Evolutionary conservation across 2,888 invertebrate species (phyloP).

Genomic region (Aspidiotus rigidus): DNA sequence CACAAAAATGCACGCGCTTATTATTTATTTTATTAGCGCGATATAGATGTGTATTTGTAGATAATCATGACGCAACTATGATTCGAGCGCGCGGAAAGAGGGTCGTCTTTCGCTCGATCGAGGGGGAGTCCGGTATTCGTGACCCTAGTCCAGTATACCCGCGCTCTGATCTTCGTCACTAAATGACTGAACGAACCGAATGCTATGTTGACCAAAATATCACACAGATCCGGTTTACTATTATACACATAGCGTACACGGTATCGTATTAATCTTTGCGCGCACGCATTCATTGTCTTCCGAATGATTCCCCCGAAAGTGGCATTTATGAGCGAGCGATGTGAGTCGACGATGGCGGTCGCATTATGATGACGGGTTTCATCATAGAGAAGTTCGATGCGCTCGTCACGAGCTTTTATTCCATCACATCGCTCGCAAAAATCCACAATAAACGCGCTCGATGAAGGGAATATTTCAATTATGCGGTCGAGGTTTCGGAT

Average conservation of each 20-base stretch:
- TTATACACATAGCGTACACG: background rate
- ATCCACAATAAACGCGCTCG: no score
- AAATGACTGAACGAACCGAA: no score
- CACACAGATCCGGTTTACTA: background rate
- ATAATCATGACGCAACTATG: background rate
- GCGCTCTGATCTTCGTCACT: no score
- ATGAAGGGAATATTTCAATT: no score
- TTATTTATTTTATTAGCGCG: background rate
- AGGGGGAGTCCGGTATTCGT: background rate
- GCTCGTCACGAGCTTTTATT: no score
- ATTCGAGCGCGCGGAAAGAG: background rate
- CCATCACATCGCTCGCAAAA: no score
- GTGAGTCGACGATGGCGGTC: no score
- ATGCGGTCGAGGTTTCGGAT: no score
- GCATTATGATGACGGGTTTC: no score
- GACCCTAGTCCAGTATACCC: no score
- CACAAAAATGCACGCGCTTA: conserved; percentile 2
- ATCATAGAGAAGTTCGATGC: no score
- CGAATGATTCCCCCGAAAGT: conserved; percentile 3
- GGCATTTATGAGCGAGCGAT: background rate
- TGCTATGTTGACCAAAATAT: background rate
- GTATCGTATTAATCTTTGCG: background rate
- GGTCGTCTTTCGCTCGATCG: conserved; percentile 1
- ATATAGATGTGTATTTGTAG: background rate
- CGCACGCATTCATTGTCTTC: conserved; percentile 4